These are phyloP conservation scores for Hozukius guyotensis DNA, from an alignment of 2,797 vertebrate genomes.

Conservation along the genomic window DNA sequence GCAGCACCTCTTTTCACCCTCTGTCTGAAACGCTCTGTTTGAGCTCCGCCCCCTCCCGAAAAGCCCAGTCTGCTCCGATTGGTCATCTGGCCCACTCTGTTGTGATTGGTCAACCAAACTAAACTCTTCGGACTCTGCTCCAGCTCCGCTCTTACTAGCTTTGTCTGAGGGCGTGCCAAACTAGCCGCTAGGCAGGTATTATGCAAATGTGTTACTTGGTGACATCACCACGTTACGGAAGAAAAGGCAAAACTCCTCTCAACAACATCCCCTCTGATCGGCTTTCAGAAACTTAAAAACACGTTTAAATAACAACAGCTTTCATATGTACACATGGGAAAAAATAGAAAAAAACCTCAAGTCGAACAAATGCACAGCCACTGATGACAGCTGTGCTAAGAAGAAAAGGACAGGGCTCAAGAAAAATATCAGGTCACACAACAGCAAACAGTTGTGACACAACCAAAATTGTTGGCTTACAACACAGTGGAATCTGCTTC, in stretches of 20 bases:
- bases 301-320: conserved; percentile 53
- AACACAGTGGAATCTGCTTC: conserved; percentile 36
- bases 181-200: too few relatives aligned
- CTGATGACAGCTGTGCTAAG: conserved; percentile 11
- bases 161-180: too few relatives aligned
- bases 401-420: conserved; percentile 23
- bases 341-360: background rate
- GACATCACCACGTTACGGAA: too few relatives aligned
- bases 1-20: too few relatives aligned
- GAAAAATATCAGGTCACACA: conserved; percentile 31
- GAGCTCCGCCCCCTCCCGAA: too few relatives aligned
- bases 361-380: background rate
- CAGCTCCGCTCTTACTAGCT: too few relatives aligned
- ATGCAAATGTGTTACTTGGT: too few relatives aligned
- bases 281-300: conserved; percentile 8
- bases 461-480: conserved; percentile 39
- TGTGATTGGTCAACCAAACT: too few relatives aligned
- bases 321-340: conserved; percentile 44
- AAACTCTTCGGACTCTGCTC: too few relatives aligned
- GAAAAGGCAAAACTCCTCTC: background rate
- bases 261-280: background rate
- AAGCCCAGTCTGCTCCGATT: too few relatives aligned
- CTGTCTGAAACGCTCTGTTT: too few relatives aligned
- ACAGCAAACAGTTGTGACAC: conserved; percentile 38
- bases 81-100: too few relatives aligned